Conservation (phyloP, 1,140 invertebrate species). For the Condylostylus longicornis region DNA sequence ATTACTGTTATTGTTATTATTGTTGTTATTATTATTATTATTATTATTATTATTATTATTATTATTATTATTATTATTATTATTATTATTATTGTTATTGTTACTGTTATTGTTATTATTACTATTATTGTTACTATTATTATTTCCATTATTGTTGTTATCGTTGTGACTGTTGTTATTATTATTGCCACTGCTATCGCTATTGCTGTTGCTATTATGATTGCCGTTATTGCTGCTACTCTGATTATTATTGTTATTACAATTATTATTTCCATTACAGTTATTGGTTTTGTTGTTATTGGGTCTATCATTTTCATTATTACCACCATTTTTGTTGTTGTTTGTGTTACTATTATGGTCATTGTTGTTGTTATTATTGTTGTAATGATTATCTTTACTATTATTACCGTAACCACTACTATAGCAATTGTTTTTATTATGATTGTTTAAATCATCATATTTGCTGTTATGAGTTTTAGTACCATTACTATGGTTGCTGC, state of each 20-base stretch:
- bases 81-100: neutral
- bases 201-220: neutral
- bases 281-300: constrained; percentile 6
- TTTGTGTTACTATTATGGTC: neutral
- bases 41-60: neutral
- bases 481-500: no score
- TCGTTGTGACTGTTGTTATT: neutral
- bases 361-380: no score
- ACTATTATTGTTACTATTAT: neutral
- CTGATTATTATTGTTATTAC: constrained; percentile 22
- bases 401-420: no score
- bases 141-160: neutral
- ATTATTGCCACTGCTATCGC: constrained; percentile 1
- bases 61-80: neutral
- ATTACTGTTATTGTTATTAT: neutral
- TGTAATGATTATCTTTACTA: no score
- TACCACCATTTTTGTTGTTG: neutral
- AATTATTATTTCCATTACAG: constrained; percentile 25
- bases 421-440: neutral
- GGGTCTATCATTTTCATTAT: neutral
- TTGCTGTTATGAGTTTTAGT: no score
- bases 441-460: no score
- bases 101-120: neutral
- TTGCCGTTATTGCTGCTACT: constrained; percentile 7
- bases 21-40: constrained; percentile 3